Conservation (phyloP, 2,888 invertebrate genomes). For the Plebejus anna region DNA sequence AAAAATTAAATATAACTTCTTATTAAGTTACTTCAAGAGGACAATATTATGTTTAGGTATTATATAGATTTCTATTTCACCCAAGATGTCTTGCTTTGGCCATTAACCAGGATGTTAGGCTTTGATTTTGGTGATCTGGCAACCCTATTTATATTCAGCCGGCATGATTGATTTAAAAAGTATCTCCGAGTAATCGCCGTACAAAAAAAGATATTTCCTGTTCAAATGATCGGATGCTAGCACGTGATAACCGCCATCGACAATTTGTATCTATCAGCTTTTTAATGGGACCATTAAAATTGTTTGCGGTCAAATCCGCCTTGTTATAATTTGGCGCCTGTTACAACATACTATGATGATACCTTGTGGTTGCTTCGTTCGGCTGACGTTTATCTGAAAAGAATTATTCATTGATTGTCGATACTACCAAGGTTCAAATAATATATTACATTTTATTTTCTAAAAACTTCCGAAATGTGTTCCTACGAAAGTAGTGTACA, state of each 20-base stretch:
- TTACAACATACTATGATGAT: conserved; percentile 50
- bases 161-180: conserved; percentile 27
- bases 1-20: too few relatives aligned
- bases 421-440: not conserved
- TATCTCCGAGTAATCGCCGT: conserved; percentile 1
- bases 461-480: not conserved
- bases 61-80: too few relatives aligned
- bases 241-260: conserved; percentile 34
- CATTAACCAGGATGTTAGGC: not conserved
- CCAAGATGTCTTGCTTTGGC: not conserved
- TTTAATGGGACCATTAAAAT: conserved; percentile 73
- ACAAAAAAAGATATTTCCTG: conserved; percentile 32
- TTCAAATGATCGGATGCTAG: conserved; percentile 33
- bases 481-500: not conserved
- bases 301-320: conserved; percentile 63
- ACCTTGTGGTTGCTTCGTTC: conserved; percentile 58
- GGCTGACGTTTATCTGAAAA: not conserved
- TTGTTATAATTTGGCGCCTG: conserved; percentile 64
- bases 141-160: conserved; percentile 1
- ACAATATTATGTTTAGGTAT: too few relatives aligned
- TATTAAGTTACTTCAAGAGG: too few relatives aligned
- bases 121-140: not conserved
- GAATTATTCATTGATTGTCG: not conserved
- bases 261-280: conserved; percentile 73
- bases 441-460: not conserved